These are phyloP conservation scores for Monoplex corrugatus DNA, from an alignment of 2,888 invertebrate species.

Conservation along the genomic window DNA sequence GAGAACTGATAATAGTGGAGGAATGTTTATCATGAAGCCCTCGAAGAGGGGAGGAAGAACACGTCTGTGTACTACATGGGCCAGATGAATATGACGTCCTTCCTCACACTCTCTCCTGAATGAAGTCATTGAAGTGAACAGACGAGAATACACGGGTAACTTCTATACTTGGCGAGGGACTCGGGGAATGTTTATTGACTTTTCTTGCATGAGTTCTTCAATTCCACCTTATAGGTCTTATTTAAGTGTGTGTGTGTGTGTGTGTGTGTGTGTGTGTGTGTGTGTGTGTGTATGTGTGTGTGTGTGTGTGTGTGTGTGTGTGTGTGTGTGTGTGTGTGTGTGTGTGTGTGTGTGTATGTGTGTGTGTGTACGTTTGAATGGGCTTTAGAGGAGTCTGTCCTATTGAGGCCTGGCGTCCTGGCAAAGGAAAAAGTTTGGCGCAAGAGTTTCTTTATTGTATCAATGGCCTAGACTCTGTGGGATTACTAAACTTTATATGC, in stretches of 20 bases:
- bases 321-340: constrained; percentile 1
- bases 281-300: neutral
- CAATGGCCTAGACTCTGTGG: neutral
- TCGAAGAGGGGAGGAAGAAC: neutral
- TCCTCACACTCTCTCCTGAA: constrained; percentile 16
- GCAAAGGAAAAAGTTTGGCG: neutral
- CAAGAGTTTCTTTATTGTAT: neutral
- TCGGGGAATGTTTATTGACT: constrained; percentile 40
- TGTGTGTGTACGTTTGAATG: no score
- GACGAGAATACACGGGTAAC: constrained; percentile 6
- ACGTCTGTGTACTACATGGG: neutral
- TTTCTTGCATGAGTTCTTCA: constrained; percentile 33
- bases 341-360: neutral
- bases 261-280: neutral
- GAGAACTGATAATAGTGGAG: neutral
- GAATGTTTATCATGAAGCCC: constrained; percentile 43
- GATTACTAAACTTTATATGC: neutral
- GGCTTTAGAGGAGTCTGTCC: neutral
- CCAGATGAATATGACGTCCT: neutral
- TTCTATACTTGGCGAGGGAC: neutral
- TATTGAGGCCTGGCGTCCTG: neutral
- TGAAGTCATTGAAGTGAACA: constrained; percentile 42
- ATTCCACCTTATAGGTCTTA: neutral
- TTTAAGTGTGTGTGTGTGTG: neutral
- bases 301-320: constrained; percentile 1